phyloP scores from a whole-genome alignment of 2,888 invertebrate genomes.

The Sesia apiformis region DNA sequence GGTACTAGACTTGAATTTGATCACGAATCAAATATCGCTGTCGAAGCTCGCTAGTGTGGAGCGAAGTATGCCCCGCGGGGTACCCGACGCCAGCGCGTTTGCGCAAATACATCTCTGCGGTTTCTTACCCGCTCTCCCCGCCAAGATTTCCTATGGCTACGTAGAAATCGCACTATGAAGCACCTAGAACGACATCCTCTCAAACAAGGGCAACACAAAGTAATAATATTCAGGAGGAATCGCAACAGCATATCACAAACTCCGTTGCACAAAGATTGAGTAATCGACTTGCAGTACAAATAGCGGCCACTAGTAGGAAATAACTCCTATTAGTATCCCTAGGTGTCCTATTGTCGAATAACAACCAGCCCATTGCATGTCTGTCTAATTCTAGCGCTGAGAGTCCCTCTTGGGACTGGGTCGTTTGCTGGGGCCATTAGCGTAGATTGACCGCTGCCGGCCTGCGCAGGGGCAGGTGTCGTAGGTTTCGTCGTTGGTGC shows the following conservation, averaged over 20 bases:
- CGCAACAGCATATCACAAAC: constrained; percentile 15
- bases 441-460: no score
- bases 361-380: constrained; percentile 44
- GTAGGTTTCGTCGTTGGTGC: no score
- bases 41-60: constrained; percentile 49
- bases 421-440: no score
- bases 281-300: constrained; percentile 61
- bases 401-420: no score
- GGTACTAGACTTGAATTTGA: constrained; percentile 59
- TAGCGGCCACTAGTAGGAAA: constrained; percentile 64
- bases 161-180: constrained; percentile 34
- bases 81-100: constrained; percentile 35
- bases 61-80: constrained; percentile 33
- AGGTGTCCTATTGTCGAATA: constrained; percentile 10
- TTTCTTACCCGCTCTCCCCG: constrained; percentile 33
- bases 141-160: constrained; percentile 51
- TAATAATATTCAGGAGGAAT: constrained; percentile 8
- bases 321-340: constrained; percentile 22
- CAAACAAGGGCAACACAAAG: constrained; percentile 3
- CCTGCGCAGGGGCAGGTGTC: no score
- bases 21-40: constrained; percentile 56
- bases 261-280: constrained; percentile 42
- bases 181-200: constrained; percentile 17
- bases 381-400: constrained; percentile 37
- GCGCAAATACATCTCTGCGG: constrained; percentile 23